These are phyloP conservation scores for Alectoris magna DNA, from an alignment of 2,797 vertebrate genomes.

Conservation along the genomic window DNA sequence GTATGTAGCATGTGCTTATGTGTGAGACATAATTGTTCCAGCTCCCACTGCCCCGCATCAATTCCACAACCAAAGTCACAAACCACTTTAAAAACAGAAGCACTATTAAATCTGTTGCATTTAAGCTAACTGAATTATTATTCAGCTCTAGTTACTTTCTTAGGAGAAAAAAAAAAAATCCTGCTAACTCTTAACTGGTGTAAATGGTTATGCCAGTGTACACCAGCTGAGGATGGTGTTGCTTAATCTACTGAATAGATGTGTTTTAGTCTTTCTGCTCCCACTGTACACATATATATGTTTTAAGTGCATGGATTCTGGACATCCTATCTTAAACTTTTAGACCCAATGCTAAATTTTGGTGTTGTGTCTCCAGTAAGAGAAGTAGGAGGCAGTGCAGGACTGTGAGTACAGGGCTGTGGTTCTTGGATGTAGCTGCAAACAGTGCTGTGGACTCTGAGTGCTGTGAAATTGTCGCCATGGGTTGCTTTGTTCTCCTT, in stretches of 20 bases:
- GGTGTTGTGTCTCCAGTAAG: not conserved
- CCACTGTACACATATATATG: not conserved
- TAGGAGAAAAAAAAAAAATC: not conserved
- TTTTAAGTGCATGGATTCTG: not conserved
- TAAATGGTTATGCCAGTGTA: conserved; percentile 32
- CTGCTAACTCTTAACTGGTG: not conserved
- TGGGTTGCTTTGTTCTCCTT: not conserved
- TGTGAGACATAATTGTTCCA: not conserved
- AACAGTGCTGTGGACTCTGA: not conserved
- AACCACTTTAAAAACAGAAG: not conserved
- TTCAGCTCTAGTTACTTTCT: conserved; percentile 11
- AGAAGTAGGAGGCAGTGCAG: not conserved
- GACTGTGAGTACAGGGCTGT: not conserved
- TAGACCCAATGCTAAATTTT: not conserved
- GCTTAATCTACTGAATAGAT: conserved; percentile 31
- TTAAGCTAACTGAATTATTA: not conserved
- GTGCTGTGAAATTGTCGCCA: not conserved
- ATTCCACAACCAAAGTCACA: not conserved
- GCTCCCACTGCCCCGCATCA: not conserved
- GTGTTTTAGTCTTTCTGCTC: not conserved
- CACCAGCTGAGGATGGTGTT: conserved; percentile 53
- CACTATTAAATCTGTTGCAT: not conserved
- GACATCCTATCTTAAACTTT: not conserved
- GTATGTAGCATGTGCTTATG: not conserved
- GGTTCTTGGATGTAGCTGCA: not conserved